Conservation (phyloP, 1,140 invertebrate genomes). For the Zeugodacus cucurbitae region DNA sequence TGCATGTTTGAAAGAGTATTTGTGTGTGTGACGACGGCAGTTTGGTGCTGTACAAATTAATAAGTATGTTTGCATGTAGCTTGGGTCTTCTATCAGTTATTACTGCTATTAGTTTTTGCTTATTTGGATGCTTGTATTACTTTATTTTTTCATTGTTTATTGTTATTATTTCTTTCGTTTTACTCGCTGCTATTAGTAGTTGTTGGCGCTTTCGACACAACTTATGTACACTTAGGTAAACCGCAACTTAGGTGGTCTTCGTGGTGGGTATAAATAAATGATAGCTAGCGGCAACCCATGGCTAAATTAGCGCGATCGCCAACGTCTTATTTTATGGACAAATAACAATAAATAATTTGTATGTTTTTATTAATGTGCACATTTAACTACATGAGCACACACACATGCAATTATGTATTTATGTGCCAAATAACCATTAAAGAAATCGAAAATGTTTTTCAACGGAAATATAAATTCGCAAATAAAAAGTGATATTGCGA, state of each 20-base stretch:
- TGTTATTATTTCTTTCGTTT: constrained; percentile 15
- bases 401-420: too few species aligned
- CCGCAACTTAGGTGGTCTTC: constrained; percentile 10
- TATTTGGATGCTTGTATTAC: not conserved
- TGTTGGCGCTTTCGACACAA: constrained; percentile 11
- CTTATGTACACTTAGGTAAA: not conserved
- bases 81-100: constrained; percentile 22
- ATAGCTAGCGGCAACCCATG: not conserved
- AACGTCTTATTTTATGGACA: constrained; percentile 27
- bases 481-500: constrained; percentile 6
- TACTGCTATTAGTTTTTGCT: constrained; percentile 28
- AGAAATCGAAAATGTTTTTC: not conserved
- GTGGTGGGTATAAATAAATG: not conserved
- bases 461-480: constrained; percentile 5
- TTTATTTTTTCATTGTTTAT: not conserved
- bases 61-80: constrained; percentile 32
- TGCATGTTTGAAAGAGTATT: not conserved
- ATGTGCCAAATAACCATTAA: not conserved
- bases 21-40: not conserved
- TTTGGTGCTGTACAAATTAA: constrained; percentile 11
- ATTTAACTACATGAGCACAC: not conserved
- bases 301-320: constrained; percentile 34
- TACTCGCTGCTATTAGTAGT: not conserved
- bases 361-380: not conserved
- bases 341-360: constrained; percentile 30